Conservation (phyloP, 1,140 invertebrate species). For the Aporrectodea caliginosa region DNA sequence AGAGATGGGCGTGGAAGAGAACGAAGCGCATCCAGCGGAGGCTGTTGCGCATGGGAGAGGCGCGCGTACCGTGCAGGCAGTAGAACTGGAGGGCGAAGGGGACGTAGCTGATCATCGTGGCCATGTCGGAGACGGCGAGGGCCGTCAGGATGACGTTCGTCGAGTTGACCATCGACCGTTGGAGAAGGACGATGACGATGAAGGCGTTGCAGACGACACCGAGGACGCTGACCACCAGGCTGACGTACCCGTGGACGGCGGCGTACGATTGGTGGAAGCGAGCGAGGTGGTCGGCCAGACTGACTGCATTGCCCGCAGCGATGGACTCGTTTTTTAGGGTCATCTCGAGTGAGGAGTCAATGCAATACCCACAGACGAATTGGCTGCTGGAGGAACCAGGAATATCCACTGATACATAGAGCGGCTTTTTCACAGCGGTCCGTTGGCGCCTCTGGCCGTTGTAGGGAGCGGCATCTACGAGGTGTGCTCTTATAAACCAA, state of each 20-base stretch:
- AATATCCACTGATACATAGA: no score
- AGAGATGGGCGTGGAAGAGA: conserved; percentile 62
- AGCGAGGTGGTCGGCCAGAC: conserved; percentile 33
- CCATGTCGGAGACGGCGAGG: conserved; percentile 75
- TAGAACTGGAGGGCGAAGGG: conserved; percentile 70
- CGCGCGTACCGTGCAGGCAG: conserved; percentile 37
- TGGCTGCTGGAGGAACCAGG: no score
- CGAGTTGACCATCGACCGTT: conserved; percentile 75
- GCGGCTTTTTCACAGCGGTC: no score
- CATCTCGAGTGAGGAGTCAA: no score
- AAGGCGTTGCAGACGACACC: conserved; percentile 83
- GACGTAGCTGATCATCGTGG: conserved; percentile 82
- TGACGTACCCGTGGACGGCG: conserved; percentile 66
- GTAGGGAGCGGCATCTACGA: no score
- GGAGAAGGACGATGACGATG: conserved; percentile 81
- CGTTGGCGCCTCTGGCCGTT: no score
- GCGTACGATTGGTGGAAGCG: conserved; percentile 47
- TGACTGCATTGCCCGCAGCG: neutral
- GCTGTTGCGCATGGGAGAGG: neutral
- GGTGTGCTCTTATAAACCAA: no score
- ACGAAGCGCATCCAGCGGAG: conserved; percentile 45
- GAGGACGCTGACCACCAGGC: conserved; percentile 73
- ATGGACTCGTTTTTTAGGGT: neutral
- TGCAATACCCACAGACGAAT: no score
- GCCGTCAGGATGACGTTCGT: conserved; percentile 63